phyloP scores from a whole-genome alignment of 2,888 invertebrate genomes.

The Polietes domitor region DNA sequence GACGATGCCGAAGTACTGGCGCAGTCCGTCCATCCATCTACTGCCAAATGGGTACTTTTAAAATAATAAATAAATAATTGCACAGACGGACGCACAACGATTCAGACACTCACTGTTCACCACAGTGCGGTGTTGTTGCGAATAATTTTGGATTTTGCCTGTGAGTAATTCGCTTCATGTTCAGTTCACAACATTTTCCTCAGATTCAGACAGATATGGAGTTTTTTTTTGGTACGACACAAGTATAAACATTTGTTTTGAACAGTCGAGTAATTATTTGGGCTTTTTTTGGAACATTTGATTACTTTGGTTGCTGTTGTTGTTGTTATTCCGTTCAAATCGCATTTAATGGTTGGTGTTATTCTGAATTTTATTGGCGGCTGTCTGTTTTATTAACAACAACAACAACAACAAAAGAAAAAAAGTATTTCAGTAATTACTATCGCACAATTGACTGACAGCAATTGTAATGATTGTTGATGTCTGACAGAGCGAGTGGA shows the following conservation, averaged over 20 bases:
- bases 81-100: background rate
- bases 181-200: conserved; percentile 6
- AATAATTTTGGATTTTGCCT: conserved; percentile 46
- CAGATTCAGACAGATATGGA: background rate
- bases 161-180: conserved; percentile 42
- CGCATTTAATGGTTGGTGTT: conserved; percentile 26
- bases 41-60: conserved; percentile 2
- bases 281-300: conserved; percentile 20
- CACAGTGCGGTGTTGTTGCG: conserved; percentile 25
- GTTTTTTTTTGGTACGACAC: background rate
- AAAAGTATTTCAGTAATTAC: conserved; percentile 36
- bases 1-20: background rate
- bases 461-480: conserved; percentile 35
- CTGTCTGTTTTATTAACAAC: conserved; percentile 21
- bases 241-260: background rate
- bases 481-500: conserved; percentile 17
- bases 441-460: conserved; percentile 41
- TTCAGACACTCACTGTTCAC: background rate
- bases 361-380: conserved; percentile 19
- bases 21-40: background rate
- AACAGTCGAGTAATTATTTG: background rate
- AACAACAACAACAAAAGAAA: conserved; percentile 7
- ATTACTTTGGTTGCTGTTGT: conserved; percentile 1
- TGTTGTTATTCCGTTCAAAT: conserved; percentile 9
- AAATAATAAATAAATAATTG: no score